Evolutionary conservation across 2,797 vertebrate species (phyloP), one percentile per base, ranked within the genome.

Genomic region (Euthynnus affinis): DNA sequence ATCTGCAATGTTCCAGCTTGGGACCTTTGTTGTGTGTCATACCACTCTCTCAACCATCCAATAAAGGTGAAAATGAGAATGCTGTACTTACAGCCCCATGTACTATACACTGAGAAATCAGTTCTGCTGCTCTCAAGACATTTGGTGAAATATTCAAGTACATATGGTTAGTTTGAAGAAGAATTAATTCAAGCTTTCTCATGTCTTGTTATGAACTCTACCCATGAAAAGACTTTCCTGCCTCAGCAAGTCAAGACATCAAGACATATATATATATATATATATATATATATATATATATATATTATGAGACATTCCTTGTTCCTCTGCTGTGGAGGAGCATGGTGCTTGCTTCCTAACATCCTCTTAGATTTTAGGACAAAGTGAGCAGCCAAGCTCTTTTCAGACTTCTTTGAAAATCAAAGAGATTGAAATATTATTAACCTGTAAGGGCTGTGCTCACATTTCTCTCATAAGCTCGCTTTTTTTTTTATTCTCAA

Each of bases 361-460:
- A 61, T 51, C 6, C n/a, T 1, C 27, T 22, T 9, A 29, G 66
- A 71, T 29, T 44, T 53, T 71, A 2, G 25, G 44, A 62, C 22
- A 42, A 76, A 77, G 23, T 40, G 23, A 77, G 14, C 22, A 37
- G 32, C 22, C 23, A 61, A 29, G 13, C 58, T 8, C 59, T 49
- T 18, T 15, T 23, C 18, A 42, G 29, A 52, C 34, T 25, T 37
- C 37, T 37, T 46, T 46, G 25, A 60, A 68, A 76, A 68, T 53
- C 27, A 76, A 62, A 62, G 44, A 64, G 7, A 58, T 53, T 49
- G 42, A 78, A 52, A 59, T 32, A 71, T 71, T 53, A 10, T 71
- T 52, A n/a, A 23, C 18, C 44, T 34, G 23, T 51, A 42, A 49
- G 23, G 40, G 4, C 22, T 37, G 37, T 37, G 37, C 37, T 37